These are phyloP conservation scores for Metaphire vulgaris DNA, from an alignment of 1,140 invertebrate species.

Conservation along the genomic window DNA sequence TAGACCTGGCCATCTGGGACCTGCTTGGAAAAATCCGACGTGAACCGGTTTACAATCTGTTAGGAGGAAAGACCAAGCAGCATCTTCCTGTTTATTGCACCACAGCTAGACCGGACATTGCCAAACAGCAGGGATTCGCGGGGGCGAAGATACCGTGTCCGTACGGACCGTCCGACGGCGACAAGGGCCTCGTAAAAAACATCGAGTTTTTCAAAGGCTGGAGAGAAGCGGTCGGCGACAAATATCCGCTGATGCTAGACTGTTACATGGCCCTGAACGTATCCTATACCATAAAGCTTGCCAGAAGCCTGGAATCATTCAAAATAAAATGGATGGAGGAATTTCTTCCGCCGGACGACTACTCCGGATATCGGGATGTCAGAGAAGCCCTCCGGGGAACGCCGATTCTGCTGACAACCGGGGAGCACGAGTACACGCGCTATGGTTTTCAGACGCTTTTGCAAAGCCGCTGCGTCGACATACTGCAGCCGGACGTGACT, in stretches of 20 bases:
- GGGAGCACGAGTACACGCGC: conserved; percentile 45
- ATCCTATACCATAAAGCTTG: conserved; percentile 40
- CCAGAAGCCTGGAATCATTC: conserved; percentile 37
- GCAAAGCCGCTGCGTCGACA: conserved; percentile 41
- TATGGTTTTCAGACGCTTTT: conserved; percentile 44
- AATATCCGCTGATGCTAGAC: conserved; percentile 43
- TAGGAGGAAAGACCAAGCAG: conserved; percentile 46
- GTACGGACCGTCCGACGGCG: conserved; percentile 41
- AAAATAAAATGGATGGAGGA: conserved; percentile 48
- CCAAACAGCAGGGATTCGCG: conserved; percentile 44
- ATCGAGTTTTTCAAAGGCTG: conserved; percentile 40
- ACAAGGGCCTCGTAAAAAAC: conserved; percentile 43
- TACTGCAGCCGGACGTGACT: conserved; percentile 47
- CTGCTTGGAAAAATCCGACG: conserved; percentile 40
- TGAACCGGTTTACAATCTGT: conserved; percentile 42
- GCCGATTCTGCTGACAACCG: conserved; percentile 41
- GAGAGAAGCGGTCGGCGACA: conserved; percentile 42
- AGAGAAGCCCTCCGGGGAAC: conserved; percentile 37
- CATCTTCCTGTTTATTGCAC: conserved; percentile 44
- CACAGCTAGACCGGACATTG: conserved; percentile 41
- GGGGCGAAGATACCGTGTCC: conserved; percentile 43
- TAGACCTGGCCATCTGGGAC: conserved; percentile 46
- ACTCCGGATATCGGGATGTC: conserved; percentile 42
- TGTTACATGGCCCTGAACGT: conserved; percentile 46
- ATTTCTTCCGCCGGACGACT: conserved; percentile 43